Conservation (phyloP, 2,888 invertebrate species). For the Drosophila nr. fundita region DNA sequence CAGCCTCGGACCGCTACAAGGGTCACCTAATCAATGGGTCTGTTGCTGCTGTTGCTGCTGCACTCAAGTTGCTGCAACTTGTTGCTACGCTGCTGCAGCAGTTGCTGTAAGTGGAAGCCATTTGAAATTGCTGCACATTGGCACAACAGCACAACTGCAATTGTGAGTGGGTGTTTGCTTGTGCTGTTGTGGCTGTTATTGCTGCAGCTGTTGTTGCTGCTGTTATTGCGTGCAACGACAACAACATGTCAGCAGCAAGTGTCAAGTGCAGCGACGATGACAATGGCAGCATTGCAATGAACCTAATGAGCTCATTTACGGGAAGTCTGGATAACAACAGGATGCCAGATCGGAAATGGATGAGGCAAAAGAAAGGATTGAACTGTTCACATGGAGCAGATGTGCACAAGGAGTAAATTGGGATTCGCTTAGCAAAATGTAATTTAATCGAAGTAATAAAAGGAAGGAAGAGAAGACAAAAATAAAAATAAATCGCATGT, state of each 20-base stretch:
- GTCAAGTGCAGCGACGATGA: constrained; percentile 66
- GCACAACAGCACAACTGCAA: constrained; percentile 34
- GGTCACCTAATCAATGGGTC: constrained; percentile 77
- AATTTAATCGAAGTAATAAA: background rate
- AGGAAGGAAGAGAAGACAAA: background rate
- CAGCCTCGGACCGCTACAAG: constrained; percentile 71
- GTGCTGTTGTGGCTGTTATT: constrained; percentile 25
- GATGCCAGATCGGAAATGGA: constrained; percentile 5
- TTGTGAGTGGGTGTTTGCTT: constrained; percentile 55
- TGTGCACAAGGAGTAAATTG: background rate
- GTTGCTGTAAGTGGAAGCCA: constrained; percentile 63
- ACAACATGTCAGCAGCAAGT: constrained; percentile 66
- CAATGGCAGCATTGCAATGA: constrained; percentile 58
- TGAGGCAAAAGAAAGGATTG: constrained; percentile 4
- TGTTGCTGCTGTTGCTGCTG: constrained; percentile 40
- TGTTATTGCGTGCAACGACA: constrained; percentile 60
- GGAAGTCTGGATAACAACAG: constrained; percentile 26
- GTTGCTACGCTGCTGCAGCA: constrained; percentile 41
- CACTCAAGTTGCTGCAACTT: constrained; percentile 60
- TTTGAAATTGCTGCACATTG: constrained; percentile 74
- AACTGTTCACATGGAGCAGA: background rate
- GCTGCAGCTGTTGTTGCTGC: constrained; percentile 41
- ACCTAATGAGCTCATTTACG: constrained; percentile 71
- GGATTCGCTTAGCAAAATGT: background rate
- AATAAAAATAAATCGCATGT: background rate